Evolutionary conservation across 2,113 vertebrate genomes (phyloP).

Genomic region (Sisor rabdophorus): DNA sequence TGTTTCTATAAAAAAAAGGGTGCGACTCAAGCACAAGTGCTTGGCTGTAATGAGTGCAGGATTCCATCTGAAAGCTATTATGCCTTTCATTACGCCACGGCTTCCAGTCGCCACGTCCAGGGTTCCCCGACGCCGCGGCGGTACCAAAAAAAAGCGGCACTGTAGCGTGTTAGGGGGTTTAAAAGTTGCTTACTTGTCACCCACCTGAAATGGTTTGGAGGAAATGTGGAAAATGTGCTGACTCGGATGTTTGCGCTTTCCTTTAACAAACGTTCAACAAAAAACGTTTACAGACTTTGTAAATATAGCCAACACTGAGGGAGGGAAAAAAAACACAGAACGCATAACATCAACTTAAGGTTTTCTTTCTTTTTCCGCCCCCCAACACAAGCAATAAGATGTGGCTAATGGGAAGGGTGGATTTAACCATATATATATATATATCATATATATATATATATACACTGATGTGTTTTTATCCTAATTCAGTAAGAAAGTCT

Average conservation of each 20-base stretch:
- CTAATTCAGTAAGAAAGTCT: too few species aligned
- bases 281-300: background rate
- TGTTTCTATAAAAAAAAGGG: background rate
- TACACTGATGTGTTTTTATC: too few species aligned
- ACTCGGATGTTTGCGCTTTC: background rate
- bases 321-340: background rate
- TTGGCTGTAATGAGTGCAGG: background rate
- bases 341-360: background rate
- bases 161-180: background rate
- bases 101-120: background rate
- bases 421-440: too few species aligned
- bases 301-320: conserved; percentile 3
- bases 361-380: too few species aligned
- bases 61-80: conserved; percentile 39
- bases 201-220: background rate
- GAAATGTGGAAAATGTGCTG: background rate
- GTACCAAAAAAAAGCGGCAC: background rate
- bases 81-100: conserved; percentile 29
- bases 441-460: too few species aligned
- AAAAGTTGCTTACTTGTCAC: background rate
- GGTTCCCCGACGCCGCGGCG: background rate
- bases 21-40: conserved; percentile 6
- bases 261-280: conserved; percentile 28
- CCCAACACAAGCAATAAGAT: too few species aligned
- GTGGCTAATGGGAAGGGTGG: too few species aligned